Conservation (phyloP, 1,140 invertebrate species). For the Stegodyphus mimosarum region DNA sequence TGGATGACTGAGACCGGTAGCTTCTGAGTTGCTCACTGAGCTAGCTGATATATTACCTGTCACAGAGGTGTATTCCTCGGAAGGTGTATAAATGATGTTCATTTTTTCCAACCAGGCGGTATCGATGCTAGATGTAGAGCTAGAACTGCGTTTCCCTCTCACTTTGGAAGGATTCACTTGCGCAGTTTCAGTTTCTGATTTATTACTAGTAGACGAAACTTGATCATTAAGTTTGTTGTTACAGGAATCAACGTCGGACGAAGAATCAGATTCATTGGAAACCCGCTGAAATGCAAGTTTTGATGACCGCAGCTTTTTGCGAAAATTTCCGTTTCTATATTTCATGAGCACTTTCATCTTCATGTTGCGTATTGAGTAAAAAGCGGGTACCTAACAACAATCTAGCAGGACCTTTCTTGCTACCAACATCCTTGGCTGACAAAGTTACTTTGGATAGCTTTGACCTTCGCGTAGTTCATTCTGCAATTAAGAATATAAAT, state of each 20-base stretch:
- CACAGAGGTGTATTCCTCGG: not conserved
- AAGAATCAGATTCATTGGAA: not conserved
- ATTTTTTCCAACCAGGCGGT: conserved; percentile 45
- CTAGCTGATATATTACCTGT: not conserved
- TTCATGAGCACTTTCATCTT: conserved; percentile 52
- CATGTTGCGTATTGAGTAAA: conserved; percentile 2
- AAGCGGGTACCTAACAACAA: not conserved
- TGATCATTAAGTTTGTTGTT: no score
- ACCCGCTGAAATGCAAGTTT: no score
- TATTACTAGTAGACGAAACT: not conserved
- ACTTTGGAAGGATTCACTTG: not conserved
- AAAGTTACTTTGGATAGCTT: conserved; percentile 29
- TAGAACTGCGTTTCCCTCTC: not conserved
- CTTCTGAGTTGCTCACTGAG: not conserved
- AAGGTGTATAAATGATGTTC: conserved; percentile 40
- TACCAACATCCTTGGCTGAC: conserved; percentile 2
- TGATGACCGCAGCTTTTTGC: not conserved
- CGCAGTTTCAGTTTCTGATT: not conserved
- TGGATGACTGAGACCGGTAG: not conserved
- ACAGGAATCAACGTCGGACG: not conserved
- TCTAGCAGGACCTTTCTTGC: no score
- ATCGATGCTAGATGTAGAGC: conserved; percentile 10
- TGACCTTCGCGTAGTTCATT: conserved; percentile 1
- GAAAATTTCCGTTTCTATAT: not conserved
- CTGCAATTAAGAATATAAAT: conserved; percentile 33